A percentile compares a stretch with the other conserved stretches of the same genome.
phyloP scores from a whole-genome alignment of 2,113 vertebrate genomes.

The Chloroceryle aenea region DNA sequence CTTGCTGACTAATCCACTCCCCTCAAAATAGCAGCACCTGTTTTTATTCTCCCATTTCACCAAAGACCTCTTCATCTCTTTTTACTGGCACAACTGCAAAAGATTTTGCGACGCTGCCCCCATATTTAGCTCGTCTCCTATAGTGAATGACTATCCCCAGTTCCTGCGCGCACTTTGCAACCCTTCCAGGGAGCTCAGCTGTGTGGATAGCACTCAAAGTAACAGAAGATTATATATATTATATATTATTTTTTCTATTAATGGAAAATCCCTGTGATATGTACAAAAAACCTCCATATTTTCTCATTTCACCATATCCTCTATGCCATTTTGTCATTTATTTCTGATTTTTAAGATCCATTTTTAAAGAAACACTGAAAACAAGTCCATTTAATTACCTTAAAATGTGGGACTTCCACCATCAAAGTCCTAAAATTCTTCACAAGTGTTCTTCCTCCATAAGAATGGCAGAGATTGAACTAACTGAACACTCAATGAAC shows the following conservation, averaged over 20 bases:
- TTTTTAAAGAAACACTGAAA: neutral
- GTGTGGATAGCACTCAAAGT: neutral
- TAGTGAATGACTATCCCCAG: neutral
- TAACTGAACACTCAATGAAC: neutral
- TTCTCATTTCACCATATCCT: neutral
- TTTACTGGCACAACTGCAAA: neutral
- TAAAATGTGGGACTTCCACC: neutral
- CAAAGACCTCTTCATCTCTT: neutral
- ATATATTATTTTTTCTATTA: neutral
- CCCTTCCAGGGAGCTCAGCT: neutral
- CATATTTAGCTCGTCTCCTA: rapidly evolving
- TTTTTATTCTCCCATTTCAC: neutral
- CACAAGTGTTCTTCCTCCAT: neutral
- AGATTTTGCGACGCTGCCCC: neutral
- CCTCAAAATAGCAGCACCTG: neutral
- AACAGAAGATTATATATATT: neutral
- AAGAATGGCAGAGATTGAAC: neutral
- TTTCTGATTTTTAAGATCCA: neutral
- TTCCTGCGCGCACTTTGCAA: neutral
- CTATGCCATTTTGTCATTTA: neutral
- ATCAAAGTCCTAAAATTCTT: neutral
- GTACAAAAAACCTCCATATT: neutral
- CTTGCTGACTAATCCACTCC: neutral
- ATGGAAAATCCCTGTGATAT: neutral
- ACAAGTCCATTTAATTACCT: neutral